phyloP scores from a whole-genome alignment of 1,140 invertebrate genomes.

The Bactericera cockerelli region DNA sequence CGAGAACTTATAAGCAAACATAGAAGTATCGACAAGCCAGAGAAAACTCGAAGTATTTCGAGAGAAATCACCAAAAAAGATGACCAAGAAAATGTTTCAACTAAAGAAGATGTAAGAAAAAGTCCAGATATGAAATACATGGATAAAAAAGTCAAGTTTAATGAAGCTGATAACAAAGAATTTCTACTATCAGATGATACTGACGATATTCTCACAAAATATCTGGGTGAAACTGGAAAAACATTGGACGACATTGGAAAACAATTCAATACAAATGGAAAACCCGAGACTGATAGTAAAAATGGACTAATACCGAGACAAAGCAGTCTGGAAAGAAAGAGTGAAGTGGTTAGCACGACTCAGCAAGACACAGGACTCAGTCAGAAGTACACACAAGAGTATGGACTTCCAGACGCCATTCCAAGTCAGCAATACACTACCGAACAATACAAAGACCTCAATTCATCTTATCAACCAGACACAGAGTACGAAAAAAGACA shows the following conservation, averaged over 20 bases:
- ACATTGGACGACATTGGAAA: not conserved
- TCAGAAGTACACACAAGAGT: too few species aligned
- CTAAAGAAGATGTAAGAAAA: too few species aligned
- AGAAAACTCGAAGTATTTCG: too few species aligned
- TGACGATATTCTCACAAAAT: not conserved
- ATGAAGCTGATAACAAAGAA: not conserved
- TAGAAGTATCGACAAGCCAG: too few species aligned
- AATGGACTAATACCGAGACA: not conserved
- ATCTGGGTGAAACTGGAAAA: slow-evolving; percentile 2
- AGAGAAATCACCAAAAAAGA: too few species aligned
- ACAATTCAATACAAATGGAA: not conserved
- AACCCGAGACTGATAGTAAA: not conserved
- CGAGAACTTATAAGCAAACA: too few species aligned
- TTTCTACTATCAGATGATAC: not conserved
- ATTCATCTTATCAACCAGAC: too few species aligned
- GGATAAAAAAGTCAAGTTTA: slow-evolving; percentile 9
- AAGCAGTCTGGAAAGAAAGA: not conserved
- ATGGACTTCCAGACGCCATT: too few species aligned
- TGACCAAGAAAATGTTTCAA: too few species aligned
- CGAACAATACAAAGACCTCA: too few species aligned
- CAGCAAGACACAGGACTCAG: not conserved
- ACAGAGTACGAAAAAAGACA: too few species aligned
- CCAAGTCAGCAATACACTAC: too few species aligned
- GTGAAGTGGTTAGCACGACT: not conserved
- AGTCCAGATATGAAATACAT: not conserved